Conservation (phyloP, 1,140 invertebrate species). For the Drosophila nigromelanica region DNA sequence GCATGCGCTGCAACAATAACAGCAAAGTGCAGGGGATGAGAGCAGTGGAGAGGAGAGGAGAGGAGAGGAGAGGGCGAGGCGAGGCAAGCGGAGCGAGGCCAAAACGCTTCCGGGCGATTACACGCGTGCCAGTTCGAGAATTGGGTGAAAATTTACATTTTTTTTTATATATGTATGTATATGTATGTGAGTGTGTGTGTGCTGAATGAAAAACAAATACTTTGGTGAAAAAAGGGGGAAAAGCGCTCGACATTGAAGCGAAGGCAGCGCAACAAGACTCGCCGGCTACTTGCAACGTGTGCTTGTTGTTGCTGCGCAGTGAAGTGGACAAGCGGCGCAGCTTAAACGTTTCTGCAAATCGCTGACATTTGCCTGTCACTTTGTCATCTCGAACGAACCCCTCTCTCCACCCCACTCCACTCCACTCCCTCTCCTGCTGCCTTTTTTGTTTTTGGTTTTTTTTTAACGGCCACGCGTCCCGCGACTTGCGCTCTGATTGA, state of each 20-base stretch:
- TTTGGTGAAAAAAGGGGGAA: slow-evolving; percentile 21
- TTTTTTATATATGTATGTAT: slow-evolving; percentile 31
- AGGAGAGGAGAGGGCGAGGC: neutral
- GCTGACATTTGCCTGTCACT: slow-evolving; percentile 78
- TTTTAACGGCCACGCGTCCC: slow-evolving; percentile 57
- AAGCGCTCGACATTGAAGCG: slow-evolving; percentile 19
- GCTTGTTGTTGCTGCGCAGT: slow-evolving; percentile 68
- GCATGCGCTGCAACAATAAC: slow-evolving; percentile 34
- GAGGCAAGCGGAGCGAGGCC: neutral
- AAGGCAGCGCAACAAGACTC: neutral
- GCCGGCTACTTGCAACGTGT: slow-evolving; percentile 2
- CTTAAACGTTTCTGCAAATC: slow-evolving; percentile 75
- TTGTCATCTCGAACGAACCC: slow-evolving; percentile 47
- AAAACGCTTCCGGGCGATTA: slow-evolving; percentile 76
- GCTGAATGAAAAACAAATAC: slow-evolving; percentile 74
- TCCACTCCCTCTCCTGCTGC: neutral
- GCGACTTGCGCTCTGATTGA: slow-evolving; percentile 59
- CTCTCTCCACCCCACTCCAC: neutral
- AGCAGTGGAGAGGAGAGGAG: neutral
- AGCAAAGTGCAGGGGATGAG: slow-evolving; percentile 4
- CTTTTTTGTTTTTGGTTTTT: neutral
- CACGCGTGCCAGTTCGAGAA: slow-evolving; percentile 68
- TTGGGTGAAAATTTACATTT: slow-evolving; percentile 82
- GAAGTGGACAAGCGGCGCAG: slow-evolving; percentile 73
- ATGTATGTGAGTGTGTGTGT: slow-evolving; percentile 7